Evolutionary conservation across 2,113 vertebrate species (phyloP).

Genomic region (Mobula birostris): DNA sequence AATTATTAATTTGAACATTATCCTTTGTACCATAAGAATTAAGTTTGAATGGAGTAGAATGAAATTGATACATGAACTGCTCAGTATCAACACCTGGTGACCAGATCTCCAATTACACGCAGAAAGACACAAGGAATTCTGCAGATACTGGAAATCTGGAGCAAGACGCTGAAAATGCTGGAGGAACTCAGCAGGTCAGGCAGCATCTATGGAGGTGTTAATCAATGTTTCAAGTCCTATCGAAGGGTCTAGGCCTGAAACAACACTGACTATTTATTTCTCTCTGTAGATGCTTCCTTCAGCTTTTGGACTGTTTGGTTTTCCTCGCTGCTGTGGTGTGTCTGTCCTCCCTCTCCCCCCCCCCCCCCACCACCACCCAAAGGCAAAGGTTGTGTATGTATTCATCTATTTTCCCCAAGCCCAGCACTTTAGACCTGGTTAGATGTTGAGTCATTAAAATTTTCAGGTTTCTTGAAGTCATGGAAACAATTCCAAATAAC

Average conservation of each 20-base stretch:
- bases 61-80: neutral
- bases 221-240: no score
- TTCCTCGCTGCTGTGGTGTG: neutral
- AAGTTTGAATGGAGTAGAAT: neutral
- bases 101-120: neutral
- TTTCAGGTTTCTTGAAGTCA: neutral
- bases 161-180: no score
- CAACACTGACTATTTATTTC: no score
- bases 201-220: no score
- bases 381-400: neutral
- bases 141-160: no score
- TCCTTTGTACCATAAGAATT: no score
- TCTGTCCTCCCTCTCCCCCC: neutral
- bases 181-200: no score
- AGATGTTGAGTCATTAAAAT: neutral
- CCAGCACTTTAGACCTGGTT: neutral
- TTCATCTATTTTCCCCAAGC: neutral
- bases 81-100: neutral
- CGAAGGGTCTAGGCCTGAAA: no score
- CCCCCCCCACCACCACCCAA: no score
- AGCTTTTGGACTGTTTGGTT: neutral
- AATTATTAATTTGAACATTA: neutral
- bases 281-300: no score
- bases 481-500: neutral
- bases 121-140: neutral